Evolutionary conservation across 2,113 vertebrate genomes (phyloP).

Genomic region (Cyanoderma ruficeps): DNA sequence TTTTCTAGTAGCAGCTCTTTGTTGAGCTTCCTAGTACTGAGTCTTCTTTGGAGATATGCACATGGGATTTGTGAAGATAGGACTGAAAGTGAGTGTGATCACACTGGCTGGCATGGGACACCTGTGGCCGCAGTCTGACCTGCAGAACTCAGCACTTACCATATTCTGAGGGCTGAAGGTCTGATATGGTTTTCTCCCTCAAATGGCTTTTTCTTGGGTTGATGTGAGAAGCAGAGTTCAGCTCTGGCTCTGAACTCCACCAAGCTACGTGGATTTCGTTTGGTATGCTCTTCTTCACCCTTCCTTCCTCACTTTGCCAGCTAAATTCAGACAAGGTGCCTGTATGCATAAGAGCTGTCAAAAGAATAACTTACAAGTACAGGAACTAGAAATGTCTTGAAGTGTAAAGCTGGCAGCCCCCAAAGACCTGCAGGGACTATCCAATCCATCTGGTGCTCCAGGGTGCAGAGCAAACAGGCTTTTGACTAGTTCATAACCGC

Average conservation of each 20-base stretch:
- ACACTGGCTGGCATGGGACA: not conserved
- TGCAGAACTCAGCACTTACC: not conserved
- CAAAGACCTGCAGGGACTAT: not conserved
- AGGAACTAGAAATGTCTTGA: not conserved
- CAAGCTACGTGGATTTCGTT: accelerated
- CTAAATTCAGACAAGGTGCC: not conserved
- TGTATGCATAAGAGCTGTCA: not conserved
- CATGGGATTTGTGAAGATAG: not conserved
- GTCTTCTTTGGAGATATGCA: not conserved
- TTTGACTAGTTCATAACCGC: not conserved
- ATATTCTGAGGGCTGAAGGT: not conserved
- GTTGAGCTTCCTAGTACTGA: not conserved
- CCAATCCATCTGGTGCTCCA: not conserved
- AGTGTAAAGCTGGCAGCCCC: not conserved
- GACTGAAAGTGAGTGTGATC: not conserved
- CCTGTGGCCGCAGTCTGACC: not conserved
- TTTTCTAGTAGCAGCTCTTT: slow-evolving; percentile 11
- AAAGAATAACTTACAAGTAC: not conserved
- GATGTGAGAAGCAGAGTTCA: not conserved
- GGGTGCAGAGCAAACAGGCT: not conserved
- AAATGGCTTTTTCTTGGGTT: not conserved
- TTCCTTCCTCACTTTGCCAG: not conserved
- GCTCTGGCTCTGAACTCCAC: not conserved
- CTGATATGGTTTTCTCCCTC: not conserved
- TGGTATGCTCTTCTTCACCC: not conserved